phyloP scores from a whole-genome alignment of 2,113 vertebrate genomes.

The Mesembrinibis cayennensis region DNA sequence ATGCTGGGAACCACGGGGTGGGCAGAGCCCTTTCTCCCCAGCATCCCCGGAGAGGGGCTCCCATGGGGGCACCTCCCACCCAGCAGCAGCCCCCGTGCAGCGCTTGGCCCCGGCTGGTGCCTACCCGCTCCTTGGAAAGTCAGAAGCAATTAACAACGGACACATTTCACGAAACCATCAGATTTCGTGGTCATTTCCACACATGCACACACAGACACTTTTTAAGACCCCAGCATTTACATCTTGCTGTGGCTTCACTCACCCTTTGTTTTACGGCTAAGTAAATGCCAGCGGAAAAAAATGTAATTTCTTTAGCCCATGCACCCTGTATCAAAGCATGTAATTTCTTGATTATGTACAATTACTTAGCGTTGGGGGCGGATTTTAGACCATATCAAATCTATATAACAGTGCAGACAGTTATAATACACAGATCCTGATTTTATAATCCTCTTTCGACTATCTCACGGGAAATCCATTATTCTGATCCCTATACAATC shows the following conservation, averaged over 20 bases:
- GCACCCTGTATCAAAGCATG: not conserved
- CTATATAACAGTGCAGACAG: not conserved
- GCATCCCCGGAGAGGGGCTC: accelerated
- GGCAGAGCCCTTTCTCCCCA: not conserved
- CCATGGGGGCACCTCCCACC: not conserved
- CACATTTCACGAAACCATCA: accelerated
- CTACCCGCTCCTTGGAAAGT: not conserved
- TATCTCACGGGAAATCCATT: not conserved
- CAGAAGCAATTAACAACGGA: accelerated
- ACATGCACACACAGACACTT: accelerated
- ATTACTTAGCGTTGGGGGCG: not conserved
- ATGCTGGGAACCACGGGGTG: accelerated
- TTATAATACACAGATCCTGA: not conserved
- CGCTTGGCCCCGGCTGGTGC: accelerated
- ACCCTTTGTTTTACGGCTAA: not conserved
- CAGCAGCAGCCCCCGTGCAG: accelerated
- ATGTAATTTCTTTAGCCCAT: not conserved
- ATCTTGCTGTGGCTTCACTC: not conserved
- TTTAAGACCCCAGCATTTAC: not conserved
- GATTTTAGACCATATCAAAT: not conserved
- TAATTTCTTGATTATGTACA: not conserved
- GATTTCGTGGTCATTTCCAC: not conserved
- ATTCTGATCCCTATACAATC: not conserved
- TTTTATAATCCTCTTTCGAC: constrained; percentile 44
- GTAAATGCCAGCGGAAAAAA: not conserved